Conservation (phyloP, 2,797 vertebrate species). For the Crossoptilon crossoptilon region DNA sequence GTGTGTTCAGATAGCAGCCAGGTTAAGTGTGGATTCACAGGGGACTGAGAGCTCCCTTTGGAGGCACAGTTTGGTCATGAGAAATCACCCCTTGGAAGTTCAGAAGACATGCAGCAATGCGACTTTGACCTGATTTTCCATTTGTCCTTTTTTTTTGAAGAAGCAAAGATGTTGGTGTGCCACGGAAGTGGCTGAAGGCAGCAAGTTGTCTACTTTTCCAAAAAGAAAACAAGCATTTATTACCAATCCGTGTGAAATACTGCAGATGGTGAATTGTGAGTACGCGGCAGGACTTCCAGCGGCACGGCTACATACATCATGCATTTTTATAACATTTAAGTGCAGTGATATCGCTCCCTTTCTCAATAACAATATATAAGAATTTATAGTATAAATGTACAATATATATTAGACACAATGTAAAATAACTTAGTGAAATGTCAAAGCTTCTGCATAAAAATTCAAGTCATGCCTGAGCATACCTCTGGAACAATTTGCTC, state of each 20-base stretch:
- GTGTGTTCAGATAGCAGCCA: background rate
- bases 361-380: slow-evolving; percentile 53
- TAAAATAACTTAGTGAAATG: slow-evolving; percentile 37
- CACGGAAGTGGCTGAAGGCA: background rate
- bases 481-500: background rate
- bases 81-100: background rate
- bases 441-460: slow-evolving; percentile 55
- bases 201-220: slow-evolving; percentile 8
- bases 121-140: background rate
- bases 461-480: slow-evolving; percentile 7
- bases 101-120: background rate
- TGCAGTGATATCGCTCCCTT: slow-evolving; percentile 38
- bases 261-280: slow-evolving; percentile 13
- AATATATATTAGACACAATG: slow-evolving; percentile 42
- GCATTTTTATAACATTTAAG: slow-evolving; percentile 54
- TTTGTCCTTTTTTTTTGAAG: slow-evolving; percentile 4
- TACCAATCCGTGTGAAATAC: slow-evolving; percentile 45
- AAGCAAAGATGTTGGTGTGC: slow-evolving; percentile 12
- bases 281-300: background rate
- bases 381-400: slow-evolving; percentile 57
- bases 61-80: background rate
- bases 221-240: slow-evolving; percentile 46
- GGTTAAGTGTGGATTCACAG: background rate
- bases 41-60: background rate
- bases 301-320: slow-evolving; percentile 25